Base-by-base conservation (phyloP, 2,888 invertebrate genomes). In the Crocallis elinguaria region DNA sequence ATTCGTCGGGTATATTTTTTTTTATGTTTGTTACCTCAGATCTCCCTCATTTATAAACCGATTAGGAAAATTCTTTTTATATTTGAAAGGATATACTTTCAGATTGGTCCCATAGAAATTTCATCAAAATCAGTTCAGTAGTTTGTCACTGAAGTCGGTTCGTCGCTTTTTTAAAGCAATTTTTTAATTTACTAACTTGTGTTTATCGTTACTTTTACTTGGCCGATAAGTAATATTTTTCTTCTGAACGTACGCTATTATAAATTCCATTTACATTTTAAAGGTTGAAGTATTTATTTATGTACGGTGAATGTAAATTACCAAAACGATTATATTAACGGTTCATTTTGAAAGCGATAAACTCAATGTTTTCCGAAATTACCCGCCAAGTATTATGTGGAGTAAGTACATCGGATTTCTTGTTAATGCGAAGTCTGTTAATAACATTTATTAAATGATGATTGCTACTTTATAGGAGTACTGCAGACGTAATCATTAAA, bases 311-410 rank as follows among this genome's bases (percentile, higher is more conserved):
- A 64, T 55, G 62, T 58, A 59, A 59, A 69, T 66, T 60, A 53
- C 49, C 50, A 59, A 62, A 69, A 64, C 64, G 59, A 60, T 70
- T 65, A 69, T 60, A 61, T 64, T 64, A 67, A 66, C 62, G 53
- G 59, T 58, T 57, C 30, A 51, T 45, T 58, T 58, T 48, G 50
- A 55, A 53, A 41, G 48, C 45, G 33, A 38, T 48, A 57, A 57
- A 52, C 30, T 45, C 39, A 57, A 44, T 33, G 44, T 50, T 58
- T 43, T 39, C 38, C 32, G 25, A 49, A 55, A 58, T 56, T 43
- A 49, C 49, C 17, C 30, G 43, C 38, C 19, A 23, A 23, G 16
- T 3, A n/a, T 25, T 41, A 43, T 51, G 23, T 44, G 29, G 44
- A n/a, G 17, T 19, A 33, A 19, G 12, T 11, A 9, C 30, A 33